phyloP scores from a whole-genome alignment of 2,113 vertebrate genomes.

The Miniopterus natalensis region DNA sequence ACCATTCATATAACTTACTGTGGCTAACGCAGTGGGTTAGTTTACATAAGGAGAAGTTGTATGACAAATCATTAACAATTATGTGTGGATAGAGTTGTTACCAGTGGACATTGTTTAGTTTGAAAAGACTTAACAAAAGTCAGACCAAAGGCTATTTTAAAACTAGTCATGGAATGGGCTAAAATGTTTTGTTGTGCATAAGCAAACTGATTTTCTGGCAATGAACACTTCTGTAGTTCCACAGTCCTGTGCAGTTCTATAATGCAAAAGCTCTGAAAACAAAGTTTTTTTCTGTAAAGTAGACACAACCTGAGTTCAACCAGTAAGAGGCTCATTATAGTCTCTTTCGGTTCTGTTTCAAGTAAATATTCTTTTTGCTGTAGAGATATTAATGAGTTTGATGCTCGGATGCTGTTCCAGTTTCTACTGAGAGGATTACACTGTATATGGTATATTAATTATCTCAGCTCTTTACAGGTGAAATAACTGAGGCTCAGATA shows the following conservation, averaged over 20 bases:
- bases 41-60: conserved; percentile 16
- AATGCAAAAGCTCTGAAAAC: conserved; percentile 22
- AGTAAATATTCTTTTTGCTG: conserved; percentile 52
- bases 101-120: conserved; percentile 28
- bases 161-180: not conserved
- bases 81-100: conserved; percentile 27
- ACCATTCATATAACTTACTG: conserved; percentile 14
- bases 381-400: conserved; percentile 42
- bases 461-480: not conserved
- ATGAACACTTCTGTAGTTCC: not conserved
- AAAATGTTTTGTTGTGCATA: conserved; percentile 46
- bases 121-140: conserved; percentile 50
- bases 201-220: conserved; percentile 10
- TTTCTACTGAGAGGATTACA: conserved; percentile 7
- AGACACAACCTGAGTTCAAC: not conserved
- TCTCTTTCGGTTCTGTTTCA: conserved; percentile 6
- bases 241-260: not conserved
- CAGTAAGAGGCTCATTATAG: not conserved
- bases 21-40: not conserved
- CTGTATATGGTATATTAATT: conserved; percentile 7
- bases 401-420: not conserved
- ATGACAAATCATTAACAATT: conserved; percentile 35
- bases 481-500: conserved; percentile 12
- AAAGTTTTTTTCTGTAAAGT: not conserved
- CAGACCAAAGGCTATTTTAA: conserved; percentile 42